phyloP scores from a whole-genome alignment of 2,797 vertebrate species.

The Centropyge bicolor region DNA sequence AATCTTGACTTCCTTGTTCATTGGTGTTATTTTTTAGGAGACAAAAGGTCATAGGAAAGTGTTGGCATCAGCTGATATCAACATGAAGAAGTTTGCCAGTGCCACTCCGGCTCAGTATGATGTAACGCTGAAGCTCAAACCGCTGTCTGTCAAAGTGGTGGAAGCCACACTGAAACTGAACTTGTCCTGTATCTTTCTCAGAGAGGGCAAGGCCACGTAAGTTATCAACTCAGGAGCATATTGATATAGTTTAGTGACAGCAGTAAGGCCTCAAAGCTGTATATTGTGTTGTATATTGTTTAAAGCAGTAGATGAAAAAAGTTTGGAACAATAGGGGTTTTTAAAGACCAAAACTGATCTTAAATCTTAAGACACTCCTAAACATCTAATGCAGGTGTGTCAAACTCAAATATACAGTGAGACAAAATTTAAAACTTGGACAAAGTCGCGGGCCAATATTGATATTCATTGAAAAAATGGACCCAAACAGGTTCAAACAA shows the following conservation, averaged over 20 bases:
- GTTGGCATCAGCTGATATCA: slow-evolving; percentile 88
- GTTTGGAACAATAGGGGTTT: not conserved
- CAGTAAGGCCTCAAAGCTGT: not conserved
- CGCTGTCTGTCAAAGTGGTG: slow-evolving; percentile 92
- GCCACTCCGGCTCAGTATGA: slow-evolving; percentile 84
- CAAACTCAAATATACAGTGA: too few species aligned
- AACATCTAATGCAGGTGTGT: not conserved
- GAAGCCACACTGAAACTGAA: slow-evolving; percentile 89
- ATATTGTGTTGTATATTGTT: not conserved
- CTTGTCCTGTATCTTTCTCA: slow-evolving; percentile 90
- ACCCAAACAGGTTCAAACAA: too few species aligned
- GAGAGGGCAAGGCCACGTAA: slow-evolving; percentile 95
- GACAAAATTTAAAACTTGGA: too few species aligned
- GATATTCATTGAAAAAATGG: too few species aligned
- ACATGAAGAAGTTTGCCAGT: slow-evolving; percentile 89
- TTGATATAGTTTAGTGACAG: too few species aligned
- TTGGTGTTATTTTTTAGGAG: slow-evolving; percentile 83
- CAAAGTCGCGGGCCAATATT: too few species aligned
- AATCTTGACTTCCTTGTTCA: not conserved
- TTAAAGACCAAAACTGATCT: not conserved
- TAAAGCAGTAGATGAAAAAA: not conserved
- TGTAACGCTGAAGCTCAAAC: slow-evolving; percentile 87
- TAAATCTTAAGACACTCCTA: not conserved
- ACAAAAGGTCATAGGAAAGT: slow-evolving; percentile 90
- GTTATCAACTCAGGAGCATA: slow-evolving; percentile 60